Conservation (phyloP, 2,888 invertebrate genomes). For the Tenthredo distinguenda region DNA sequence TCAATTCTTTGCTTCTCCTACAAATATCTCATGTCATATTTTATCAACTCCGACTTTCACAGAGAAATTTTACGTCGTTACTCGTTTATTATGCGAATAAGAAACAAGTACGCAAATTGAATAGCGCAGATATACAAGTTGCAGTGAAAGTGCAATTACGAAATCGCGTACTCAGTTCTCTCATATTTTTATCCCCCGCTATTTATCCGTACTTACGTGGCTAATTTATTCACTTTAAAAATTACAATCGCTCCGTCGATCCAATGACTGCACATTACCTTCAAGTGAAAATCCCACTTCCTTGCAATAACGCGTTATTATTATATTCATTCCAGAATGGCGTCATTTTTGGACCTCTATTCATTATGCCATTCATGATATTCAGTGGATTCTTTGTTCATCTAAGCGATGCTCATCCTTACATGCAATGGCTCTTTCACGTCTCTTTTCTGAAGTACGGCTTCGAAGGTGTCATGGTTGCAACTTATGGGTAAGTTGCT, state of each 20-base stretch:
- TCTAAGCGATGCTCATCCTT: conserved; percentile 88
- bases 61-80: not conserved
- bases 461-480: conserved; percentile 89
- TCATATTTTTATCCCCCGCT: not conserved
- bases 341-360: conserved; percentile 93
- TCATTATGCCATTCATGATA: conserved; percentile 91
- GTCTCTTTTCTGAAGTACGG: conserved; percentile 94
- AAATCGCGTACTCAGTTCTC: not conserved
- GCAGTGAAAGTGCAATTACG: conserved; percentile 30
- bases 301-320: not conserved
- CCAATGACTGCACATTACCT: not conserved
- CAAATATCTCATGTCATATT: not conserved
- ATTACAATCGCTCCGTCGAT: not conserved
- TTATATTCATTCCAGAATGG: conserved; percentile 85
- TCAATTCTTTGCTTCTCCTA: not conserved
- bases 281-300: not conserved
- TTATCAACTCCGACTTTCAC: conserved; percentile 6
- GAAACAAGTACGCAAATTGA: not conserved
- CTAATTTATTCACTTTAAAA: not conserved
- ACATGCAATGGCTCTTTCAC: conserved; percentile 92
- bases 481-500: conserved; percentile 84
- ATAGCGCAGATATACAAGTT: not conserved
- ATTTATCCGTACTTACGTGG: not conserved
- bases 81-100: not conserved
- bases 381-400: conserved; percentile 97